phyloP scores from a whole-genome alignment of 2,888 invertebrate species.

The Halictus quadricinctus region DNA sequence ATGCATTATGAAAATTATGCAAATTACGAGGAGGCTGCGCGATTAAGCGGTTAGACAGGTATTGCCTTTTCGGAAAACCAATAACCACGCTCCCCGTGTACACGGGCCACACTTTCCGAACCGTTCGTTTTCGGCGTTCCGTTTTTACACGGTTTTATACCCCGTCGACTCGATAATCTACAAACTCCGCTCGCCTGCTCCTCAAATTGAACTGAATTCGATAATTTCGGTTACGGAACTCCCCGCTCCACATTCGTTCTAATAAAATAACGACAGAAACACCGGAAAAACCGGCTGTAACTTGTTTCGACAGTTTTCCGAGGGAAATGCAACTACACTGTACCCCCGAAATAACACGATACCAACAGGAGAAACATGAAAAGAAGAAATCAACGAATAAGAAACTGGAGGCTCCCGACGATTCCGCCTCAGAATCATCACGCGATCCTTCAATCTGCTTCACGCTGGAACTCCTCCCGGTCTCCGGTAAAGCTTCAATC shows the following conservation, averaged over 20 bases:
- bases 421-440: not conserved
- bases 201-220: conserved; percentile 23
- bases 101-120: not conserved
- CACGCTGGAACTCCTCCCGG: not conserved
- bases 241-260: not conserved
- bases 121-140: not conserved
- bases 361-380: not conserved
- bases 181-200: not conserved
- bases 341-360: not conserved
- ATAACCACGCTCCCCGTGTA: conserved; percentile 22
- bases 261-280: not conserved
- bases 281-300: not conserved
- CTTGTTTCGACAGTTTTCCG: conserved; percentile 15
- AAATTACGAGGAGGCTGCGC: conserved; percentile 63
- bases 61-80: conserved; percentile 42
- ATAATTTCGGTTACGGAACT: conserved; percentile 26
- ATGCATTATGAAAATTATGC: conserved; percentile 79
- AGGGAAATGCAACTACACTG: not conserved
- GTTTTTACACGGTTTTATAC: conserved; percentile 7
- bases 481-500: conserved; percentile 4
- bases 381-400: not conserved
- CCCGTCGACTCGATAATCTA: conserved; percentile 19
- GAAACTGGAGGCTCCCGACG: not conserved
- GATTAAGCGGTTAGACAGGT: conserved; percentile 41
- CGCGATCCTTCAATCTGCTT: conserved; percentile 11